phyloP scores from a whole-genome alignment of 2,797 vertebrate species.

The Pantherophis vulpinus region DNA sequence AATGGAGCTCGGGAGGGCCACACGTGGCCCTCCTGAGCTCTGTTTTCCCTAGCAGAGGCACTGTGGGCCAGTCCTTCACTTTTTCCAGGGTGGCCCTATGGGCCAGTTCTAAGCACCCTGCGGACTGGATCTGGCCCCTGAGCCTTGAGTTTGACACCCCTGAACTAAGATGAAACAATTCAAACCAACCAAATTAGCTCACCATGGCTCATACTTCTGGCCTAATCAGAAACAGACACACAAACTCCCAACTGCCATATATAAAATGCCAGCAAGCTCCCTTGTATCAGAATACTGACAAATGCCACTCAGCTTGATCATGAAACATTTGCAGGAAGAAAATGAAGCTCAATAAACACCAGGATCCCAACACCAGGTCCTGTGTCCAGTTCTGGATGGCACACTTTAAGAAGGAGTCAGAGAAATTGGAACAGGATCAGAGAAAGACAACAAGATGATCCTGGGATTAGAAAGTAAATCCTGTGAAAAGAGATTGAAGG shows the following conservation, averaged over 20 bases:
- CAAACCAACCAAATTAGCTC: background rate
- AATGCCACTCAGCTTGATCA: background rate
- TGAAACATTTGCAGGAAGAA: background rate
- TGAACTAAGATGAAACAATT: background rate
- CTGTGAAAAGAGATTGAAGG: background rate
- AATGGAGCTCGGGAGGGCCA: too few relatives aligned
- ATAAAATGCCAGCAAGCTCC: background rate
- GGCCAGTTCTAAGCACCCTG: too few relatives aligned
- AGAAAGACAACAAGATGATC: background rate
- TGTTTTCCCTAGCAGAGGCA: too few relatives aligned
- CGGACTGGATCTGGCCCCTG: too few relatives aligned
- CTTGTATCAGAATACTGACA: background rate
- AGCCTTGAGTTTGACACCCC: too few relatives aligned
- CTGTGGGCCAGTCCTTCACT: too few relatives aligned
- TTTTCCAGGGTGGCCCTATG: too few relatives aligned
- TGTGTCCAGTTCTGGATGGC: background rate
- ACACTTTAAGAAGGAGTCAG: background rate
- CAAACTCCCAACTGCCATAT: background rate
- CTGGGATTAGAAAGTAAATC: background rate
- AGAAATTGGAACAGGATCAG: background rate
- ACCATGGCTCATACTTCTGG: too few relatives aligned
- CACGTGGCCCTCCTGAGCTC: too few relatives aligned
- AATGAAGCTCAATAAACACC: background rate
- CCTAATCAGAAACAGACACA: background rate
- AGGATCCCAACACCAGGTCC: background rate